Evolutionary conservation across 2,113 vertebrate genomes (phyloP).

Genomic region (Eclectus roratus): DNA sequence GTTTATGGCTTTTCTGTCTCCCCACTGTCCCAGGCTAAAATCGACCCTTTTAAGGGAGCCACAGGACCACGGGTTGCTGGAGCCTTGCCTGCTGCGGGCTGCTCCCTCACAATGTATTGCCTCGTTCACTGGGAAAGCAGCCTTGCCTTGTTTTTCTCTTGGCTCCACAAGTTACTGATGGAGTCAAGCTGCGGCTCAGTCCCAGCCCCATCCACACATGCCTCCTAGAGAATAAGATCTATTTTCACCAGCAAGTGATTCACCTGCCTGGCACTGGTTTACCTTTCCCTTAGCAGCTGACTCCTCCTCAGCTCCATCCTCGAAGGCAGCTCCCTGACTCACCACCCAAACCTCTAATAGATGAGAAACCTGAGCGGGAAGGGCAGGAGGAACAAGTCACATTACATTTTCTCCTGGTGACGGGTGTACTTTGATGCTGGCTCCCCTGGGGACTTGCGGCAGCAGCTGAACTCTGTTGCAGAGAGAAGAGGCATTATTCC

Average conservation of each 20-base stretch:
- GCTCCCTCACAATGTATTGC: not conserved
- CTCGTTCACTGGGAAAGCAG: not conserved
- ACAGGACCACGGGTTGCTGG: not conserved
- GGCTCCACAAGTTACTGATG: not conserved
- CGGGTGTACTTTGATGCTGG: not conserved
- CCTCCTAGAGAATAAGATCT: not conserved
- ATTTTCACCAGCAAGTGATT: constrained; percentile 33
- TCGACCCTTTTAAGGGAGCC: constrained; percentile 46
- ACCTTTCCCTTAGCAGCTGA: not conserved
- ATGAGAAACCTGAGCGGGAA: not conserved
- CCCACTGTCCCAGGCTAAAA: not conserved
- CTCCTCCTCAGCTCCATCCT: not conserved
- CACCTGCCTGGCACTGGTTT: constrained; percentile 29
- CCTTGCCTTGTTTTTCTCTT: not conserved
- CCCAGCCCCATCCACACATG: not conserved
- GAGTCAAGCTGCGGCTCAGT: not conserved
- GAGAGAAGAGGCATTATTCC: not conserved
- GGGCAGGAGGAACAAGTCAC: constrained; percentile 12
- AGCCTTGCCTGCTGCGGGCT: not conserved
- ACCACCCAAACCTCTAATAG: constrained; percentile 15
- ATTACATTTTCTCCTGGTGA: not conserved
- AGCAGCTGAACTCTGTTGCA: not conserved
- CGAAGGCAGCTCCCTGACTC: not conserved
- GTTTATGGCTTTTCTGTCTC: constrained; percentile 36
- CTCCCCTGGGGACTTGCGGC: not conserved